These are phyloP conservation scores for Agrilus planipennis DNA, from an alignment of 1,140 invertebrate genomes.

Conservation along the genomic window DNA sequence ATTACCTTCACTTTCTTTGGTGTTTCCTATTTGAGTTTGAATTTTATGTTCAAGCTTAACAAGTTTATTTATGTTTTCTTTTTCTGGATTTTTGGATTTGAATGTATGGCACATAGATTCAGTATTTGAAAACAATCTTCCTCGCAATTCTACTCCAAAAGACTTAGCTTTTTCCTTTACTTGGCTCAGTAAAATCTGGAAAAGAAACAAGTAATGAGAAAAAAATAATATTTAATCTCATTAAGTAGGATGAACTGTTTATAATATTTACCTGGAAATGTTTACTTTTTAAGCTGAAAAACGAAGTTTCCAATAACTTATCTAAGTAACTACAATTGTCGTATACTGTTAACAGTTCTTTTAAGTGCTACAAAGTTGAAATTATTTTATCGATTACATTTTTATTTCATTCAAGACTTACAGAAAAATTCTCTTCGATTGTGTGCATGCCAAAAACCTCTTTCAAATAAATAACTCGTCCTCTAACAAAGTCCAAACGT, in stretches of 20 bases:
- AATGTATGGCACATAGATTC: slow-evolving; percentile 15
- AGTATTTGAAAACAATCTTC: slow-evolving; percentile 22
- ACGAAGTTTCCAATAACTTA: slow-evolving; percentile 69
- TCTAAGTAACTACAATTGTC: slow-evolving; percentile 79
- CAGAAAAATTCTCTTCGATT: slow-evolving; percentile 25
- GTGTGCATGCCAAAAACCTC: slow-evolving; percentile 24
- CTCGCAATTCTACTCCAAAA: slow-evolving; percentile 26
- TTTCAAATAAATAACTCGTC: slow-evolving; percentile 26
- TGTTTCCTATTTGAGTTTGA: slow-evolving; percentile 21
- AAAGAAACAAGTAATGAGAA: background rate
- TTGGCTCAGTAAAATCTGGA: slow-evolving; percentile 12
- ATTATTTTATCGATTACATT: background rate
- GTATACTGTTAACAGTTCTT: slow-evolving; percentile 67
- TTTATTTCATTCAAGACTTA: slow-evolving; percentile 13
- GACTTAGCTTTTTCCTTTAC: slow-evolving; percentile 28
- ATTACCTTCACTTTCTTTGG: slow-evolving; percentile 3
- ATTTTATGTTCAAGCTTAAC: slow-evolving; percentile 28
- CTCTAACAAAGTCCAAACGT: slow-evolving; percentile 29
- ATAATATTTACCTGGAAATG: slow-evolving; percentile 26
- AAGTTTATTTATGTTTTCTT: slow-evolving; percentile 30
- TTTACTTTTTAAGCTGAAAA: slow-evolving; percentile 45
- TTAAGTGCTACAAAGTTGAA: slow-evolving; percentile 46
- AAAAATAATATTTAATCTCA: background rate
- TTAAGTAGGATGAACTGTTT: background rate
- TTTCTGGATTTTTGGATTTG: slow-evolving; percentile 26